Base-by-base conservation (phyloP, 1,140 invertebrate species). In the Brachionus manjavacas region DNA sequence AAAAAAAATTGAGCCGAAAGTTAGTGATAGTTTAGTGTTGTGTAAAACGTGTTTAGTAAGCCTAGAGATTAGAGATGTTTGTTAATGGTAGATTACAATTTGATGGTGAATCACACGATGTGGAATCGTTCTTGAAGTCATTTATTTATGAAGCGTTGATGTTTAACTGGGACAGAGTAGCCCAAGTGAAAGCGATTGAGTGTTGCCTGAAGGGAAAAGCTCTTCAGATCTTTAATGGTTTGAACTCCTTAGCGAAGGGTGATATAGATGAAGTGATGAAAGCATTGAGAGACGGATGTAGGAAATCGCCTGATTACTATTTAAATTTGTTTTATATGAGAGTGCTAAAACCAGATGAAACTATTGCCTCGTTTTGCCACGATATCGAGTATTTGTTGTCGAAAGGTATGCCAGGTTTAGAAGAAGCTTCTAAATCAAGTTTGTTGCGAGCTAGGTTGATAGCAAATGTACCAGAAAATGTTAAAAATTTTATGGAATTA, bases 31-130 rank as follows among this genome's bases (percentile, higher is more conserved):
- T 55, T 55, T 55, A 55, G 49, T 55, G 49, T 55, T 55, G 49
- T 55, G 49, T 55, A 55, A 55, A 55, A 55, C 49, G 49, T 55
- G 49, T 55, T 55, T 55, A 55, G 49, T 55, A 55, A 55, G 49
- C 49, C 49, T 55, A 55, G 49, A 55, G 49, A 55, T 55, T 55
- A 55, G 49, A 55, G 49, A 55, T 55, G 49, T 55, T 55, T 55
- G 49, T 55, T 55, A 55, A 55, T 55, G 49, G 49, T 55, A 68
- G 64, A 68, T 68, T 68, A 68, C 64, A 68, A 68, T 68, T 68
- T 35, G 64, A 68, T 35, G 64, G 28, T 28, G 64, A 68, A 35
- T 68, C 64, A 35, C 23, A 68, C 23, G 64, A 68, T 14, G 64
- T 68, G 9, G 64, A 68, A 25, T 31, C 23, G 23, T 68, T 68